A percentile compares a stretch with the other conserved stretches of the same genome.
phyloP scores from a whole-genome alignment of 1,140 invertebrate genomes.

The Pararge aegeria region DNA sequence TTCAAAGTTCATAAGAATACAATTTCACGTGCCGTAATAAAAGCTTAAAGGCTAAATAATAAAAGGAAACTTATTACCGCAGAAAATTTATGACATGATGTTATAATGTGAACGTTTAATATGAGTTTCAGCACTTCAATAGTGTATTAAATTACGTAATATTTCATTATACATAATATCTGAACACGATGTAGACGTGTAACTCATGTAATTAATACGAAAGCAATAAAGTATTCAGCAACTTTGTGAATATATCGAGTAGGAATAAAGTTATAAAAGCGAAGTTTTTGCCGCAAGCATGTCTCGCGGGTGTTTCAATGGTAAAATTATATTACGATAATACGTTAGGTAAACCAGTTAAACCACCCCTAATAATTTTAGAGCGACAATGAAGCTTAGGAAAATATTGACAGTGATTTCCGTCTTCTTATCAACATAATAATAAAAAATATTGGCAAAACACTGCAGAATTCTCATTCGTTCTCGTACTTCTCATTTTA shows the following conservation, averaged over 20 bases:
- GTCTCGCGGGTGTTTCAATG: not conserved
- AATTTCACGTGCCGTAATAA: not conserved
- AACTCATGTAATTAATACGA: not conserved
- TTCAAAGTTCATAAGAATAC: not conserved
- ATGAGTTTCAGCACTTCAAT: not conserved
- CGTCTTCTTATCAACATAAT: not conserved
- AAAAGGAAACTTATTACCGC: not conserved
- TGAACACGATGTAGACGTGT: not conserved
- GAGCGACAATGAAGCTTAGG: not conserved
- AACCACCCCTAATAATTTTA: not conserved
- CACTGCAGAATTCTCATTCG: no score
- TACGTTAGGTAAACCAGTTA: not conserved
- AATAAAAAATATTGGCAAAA: no score
- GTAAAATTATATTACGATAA: not conserved
- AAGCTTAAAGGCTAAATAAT: not conserved
- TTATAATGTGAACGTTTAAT: not conserved
- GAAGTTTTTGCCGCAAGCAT: not conserved
- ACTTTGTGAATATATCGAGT: not conserved
- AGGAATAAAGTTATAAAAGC: not conserved
- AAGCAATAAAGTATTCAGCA: constrained; percentile 16
- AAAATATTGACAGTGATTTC: not conserved
- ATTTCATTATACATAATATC: not conserved
- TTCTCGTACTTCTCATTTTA: no score
- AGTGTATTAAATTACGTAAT: not conserved
- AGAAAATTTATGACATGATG: not conserved